Evolutionary conservation across 2,888 invertebrate genomes (phyloP).

Genomic region (Pachycephus smyrnensis): DNA sequence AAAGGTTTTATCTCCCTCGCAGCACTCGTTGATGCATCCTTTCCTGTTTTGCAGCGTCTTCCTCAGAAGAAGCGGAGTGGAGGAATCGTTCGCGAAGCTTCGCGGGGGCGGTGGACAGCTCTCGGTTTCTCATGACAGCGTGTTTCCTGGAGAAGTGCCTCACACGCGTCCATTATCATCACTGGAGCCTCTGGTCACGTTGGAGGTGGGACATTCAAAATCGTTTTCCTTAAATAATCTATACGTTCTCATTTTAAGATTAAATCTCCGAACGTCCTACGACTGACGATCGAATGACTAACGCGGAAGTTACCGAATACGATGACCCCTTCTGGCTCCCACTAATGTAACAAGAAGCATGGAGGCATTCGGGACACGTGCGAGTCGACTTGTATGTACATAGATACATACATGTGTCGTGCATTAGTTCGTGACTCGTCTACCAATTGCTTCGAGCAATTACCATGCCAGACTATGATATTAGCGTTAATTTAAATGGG

Average conservation of each 20-base stretch:
- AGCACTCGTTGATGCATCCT: too few relatives aligned
- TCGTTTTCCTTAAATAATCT: too few relatives aligned
- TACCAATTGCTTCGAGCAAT: slow-evolving; percentile 37
- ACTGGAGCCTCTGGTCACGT: slow-evolving; percentile 56
- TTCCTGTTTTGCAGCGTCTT: slow-evolving; percentile 48
- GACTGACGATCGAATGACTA: background rate
- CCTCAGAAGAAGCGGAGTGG: slow-evolving; percentile 51
- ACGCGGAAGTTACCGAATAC: too few relatives aligned
- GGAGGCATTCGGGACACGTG: slow-evolving; percentile 48
- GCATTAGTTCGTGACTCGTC: slow-evolving; percentile 50
- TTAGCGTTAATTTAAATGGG: too few relatives aligned
- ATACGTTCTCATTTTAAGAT: slow-evolving; percentile 1
- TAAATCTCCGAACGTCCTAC: slow-evolving; percentile 11
- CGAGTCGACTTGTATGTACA: slow-evolving; percentile 46
- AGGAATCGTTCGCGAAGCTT: slow-evolving; percentile 57
- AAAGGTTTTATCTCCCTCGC: background rate
- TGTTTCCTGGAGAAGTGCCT: slow-evolving; percentile 81
- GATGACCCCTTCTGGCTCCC: too few relatives aligned
- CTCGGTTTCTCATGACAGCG: slow-evolving; percentile 92
- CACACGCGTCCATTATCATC: slow-evolving; percentile 61
- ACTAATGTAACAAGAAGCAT: background rate
- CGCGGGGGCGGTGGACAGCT: slow-evolving; percentile 71
- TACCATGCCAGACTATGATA: background rate
- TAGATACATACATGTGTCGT: slow-evolving; percentile 46
- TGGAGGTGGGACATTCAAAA: slow-evolving; percentile 53